These are phyloP conservation scores for Tiliacea aurago DNA, from an alignment of 2,888 invertebrate genomes.

Conservation along the genomic window DNA sequence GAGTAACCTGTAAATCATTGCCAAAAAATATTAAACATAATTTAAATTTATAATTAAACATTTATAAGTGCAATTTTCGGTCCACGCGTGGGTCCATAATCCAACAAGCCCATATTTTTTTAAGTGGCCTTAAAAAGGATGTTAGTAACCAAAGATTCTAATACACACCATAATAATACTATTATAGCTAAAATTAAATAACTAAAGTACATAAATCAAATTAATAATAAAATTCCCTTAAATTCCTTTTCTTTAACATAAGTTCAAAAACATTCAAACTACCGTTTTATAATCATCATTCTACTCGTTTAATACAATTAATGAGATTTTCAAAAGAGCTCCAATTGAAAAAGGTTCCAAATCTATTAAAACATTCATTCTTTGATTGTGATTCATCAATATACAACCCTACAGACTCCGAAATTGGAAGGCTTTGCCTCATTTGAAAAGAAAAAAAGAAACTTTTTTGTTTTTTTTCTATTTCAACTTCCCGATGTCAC, in stretches of 20 bases:
- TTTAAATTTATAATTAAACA: background rate
- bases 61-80: background rate
- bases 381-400: constrained; percentile 52
- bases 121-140: no score
- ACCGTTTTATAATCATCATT: background rate
- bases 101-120: no score
- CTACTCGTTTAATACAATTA: no score
- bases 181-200: no score
- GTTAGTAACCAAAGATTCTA: no score
- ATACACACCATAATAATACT: no score
- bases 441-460: constrained; percentile 7
- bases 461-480: constrained; percentile 5
- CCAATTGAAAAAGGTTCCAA: constrained; percentile 34
- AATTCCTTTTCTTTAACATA: background rate
- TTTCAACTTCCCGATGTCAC: constrained; percentile 32
- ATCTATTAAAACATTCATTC: constrained; percentile 44
- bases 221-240: no score
- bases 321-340: constrained; percentile 21
- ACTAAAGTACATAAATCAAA: no score
- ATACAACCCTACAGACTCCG: constrained; percentile 29
- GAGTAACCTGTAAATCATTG: background rate
- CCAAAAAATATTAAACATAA: background rate
- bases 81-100: no score
- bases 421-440: constrained; percentile 33
- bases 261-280: background rate